phyloP scores from a whole-genome alignment of 2,888 invertebrate species.

The Conchocele bisecta region DNA sequence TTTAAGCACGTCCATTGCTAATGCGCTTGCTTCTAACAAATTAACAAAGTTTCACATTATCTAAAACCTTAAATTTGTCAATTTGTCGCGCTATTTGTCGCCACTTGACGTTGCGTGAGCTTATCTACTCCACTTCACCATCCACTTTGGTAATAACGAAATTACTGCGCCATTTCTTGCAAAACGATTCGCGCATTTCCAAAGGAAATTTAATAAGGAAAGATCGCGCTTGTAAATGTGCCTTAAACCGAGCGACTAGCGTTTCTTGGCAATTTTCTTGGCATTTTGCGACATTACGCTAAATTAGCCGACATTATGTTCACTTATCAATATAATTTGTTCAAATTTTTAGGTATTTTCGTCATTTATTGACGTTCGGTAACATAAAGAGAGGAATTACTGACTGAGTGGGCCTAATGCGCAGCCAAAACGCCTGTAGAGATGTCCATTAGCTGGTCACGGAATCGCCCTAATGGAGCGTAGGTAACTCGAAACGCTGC shows the following conservation, averaged over 20 bases:
- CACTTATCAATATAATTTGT: constrained; percentile 55
- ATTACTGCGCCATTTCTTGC: constrained; percentile 41
- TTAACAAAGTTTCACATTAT: too few relatives aligned
- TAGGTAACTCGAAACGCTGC: too few relatives aligned
- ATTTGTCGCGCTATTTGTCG: constrained; percentile 54
- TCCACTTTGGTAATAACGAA: constrained; percentile 45
- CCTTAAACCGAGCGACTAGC: constrained; percentile 31
- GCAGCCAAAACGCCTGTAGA: constrained; percentile 25
- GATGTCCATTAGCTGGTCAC: constrained; percentile 23
- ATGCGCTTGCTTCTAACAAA: too few relatives aligned
- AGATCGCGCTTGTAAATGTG: constrained; percentile 13
- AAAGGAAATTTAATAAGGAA: constrained; percentile 57
- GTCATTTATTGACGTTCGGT: constrained; percentile 47
- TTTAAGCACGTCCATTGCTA: too few relatives aligned
- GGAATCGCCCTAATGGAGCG: constrained; percentile 9
- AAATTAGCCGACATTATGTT: constrained; percentile 56
- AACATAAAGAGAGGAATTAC: constrained; percentile 43
- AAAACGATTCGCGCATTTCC: constrained; percentile 42
- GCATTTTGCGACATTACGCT: constrained; percentile 54
- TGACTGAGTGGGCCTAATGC: constrained; percentile 24
- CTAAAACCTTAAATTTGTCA: constrained; percentile 43
- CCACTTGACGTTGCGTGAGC: constrained; percentile 50
- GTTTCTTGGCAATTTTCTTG: constrained; percentile 57
- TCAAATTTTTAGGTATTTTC: constrained; percentile 46
- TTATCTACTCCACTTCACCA: constrained; percentile 31